Evolutionary conservation across 2,797 vertebrate genomes (phyloP).

Genomic region (Paramormyrops hopkinsi): DNA sequence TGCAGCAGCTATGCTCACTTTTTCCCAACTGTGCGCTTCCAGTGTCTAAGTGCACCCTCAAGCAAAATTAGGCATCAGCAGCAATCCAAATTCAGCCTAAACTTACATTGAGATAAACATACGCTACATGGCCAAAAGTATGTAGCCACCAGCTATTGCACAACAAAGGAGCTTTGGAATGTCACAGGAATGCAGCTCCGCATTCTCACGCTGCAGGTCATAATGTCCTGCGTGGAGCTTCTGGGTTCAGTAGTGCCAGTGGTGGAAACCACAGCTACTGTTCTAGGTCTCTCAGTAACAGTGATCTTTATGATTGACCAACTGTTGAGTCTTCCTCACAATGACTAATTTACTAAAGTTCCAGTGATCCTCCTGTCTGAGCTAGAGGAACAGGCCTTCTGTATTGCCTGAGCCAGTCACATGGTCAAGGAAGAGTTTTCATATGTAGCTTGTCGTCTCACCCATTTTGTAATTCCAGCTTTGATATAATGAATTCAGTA

Average conservation of each 20-base stretch:
- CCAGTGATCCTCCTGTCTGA: neutral
- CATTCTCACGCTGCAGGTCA: neutral
- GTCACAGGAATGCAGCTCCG: neutral
- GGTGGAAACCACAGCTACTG: neutral
- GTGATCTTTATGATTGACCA: neutral
- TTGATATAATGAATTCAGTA: neutral
- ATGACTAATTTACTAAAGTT: neutral
- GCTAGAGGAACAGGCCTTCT: neutral
- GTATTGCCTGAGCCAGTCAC: neutral
- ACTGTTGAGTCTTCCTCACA: neutral
- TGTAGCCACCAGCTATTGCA: neutral
- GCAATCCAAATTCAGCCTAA: neutral
- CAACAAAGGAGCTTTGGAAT: neutral
- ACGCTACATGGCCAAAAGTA: neutral
- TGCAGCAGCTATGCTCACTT: neutral
- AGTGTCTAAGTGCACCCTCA: neutral
- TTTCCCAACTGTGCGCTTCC: neutral
- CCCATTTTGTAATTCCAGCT: neutral
- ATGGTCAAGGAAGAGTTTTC: neutral
- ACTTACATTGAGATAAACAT: neutral
- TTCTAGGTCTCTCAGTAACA: neutral
- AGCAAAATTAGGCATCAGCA: neutral
- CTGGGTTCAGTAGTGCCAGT: neutral
- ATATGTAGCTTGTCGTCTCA: neutral
- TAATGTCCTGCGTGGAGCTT: neutral